phyloP scores from a whole-genome alignment of 2,113 vertebrate genomes.

The Antennarius striatus region DNA sequence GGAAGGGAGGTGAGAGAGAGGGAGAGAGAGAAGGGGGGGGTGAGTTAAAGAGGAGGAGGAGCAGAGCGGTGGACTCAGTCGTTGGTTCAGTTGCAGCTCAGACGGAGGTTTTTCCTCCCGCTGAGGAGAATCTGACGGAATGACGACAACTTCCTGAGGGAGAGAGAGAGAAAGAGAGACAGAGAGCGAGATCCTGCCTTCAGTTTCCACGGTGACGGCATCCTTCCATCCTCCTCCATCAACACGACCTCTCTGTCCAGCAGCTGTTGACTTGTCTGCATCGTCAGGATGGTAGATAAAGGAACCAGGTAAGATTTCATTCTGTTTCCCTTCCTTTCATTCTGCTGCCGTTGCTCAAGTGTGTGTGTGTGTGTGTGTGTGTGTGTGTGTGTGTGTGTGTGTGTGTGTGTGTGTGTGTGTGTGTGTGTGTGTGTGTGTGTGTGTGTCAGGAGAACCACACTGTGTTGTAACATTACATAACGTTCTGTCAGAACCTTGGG shows the following conservation, averaged over 20 bases:
- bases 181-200: constrained; percentile 26
- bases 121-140: constrained; percentile 43
- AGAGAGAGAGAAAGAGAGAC: constrained; percentile 11
- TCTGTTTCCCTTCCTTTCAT: neutral
- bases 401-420: neutral
- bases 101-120: constrained; percentile 51
- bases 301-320: constrained; percentile 61
- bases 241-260: constrained; percentile 15
- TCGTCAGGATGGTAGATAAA: constrained; percentile 72
- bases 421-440: neutral
- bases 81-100: constrained; percentile 19
- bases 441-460: neutral
- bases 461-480: constrained; percentile 39
- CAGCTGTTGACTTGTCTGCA: constrained; percentile 35
- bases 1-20: no score
- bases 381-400: no score
- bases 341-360: constrained; percentile 8
- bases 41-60: neutral
- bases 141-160: constrained; percentile 53
- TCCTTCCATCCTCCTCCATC: constrained; percentile 48
- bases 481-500: constrained; percentile 18
- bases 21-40: neutral
- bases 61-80: constrained; percentile 9
- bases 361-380: constrained; percentile 10
- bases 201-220: constrained; percentile 71